phyloP scores from a whole-genome alignment of 2,113 vertebrate genomes.

The Potamarius usumacintae region DNA sequence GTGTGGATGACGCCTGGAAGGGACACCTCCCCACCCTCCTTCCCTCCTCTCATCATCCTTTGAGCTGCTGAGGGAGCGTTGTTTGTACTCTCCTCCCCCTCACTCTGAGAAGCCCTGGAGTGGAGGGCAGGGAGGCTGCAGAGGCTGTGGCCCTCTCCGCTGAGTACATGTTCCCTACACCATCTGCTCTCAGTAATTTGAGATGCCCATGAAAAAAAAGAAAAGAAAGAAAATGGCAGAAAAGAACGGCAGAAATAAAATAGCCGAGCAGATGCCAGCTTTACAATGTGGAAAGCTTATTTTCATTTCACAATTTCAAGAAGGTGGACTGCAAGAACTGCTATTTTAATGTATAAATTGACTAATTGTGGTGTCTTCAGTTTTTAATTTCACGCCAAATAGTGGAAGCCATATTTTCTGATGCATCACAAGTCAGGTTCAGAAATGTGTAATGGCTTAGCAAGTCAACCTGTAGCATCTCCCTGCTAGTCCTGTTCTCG shows the following conservation, averaged over 20 bases:
- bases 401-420: not conserved
- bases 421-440: not conserved
- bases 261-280: conserved; percentile 77
- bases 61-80: conserved; percentile 49
- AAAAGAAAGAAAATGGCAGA: conserved; percentile 53
- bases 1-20: conserved; percentile 36
- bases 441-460: not conserved
- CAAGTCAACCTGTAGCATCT: not conserved
- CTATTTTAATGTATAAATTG: conserved; percentile 3
- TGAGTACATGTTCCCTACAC: conserved; percentile 78
- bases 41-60: conserved; percentile 46
- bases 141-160: conserved; percentile 71
- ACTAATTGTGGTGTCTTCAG: not conserved
- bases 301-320: conserved; percentile 65
- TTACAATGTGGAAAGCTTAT: conserved; percentile 74
- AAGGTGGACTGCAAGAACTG: conserved; percentile 5
- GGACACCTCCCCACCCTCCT: conserved; percentile 40
- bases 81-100: conserved; percentile 48
- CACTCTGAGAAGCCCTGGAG: conserved; percentile 55
- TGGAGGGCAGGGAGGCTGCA: conserved; percentile 67
- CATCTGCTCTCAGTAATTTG: conserved; percentile 82
- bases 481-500: not conserved
- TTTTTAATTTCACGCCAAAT: not conserved
- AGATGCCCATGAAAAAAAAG: conserved; percentile 70
- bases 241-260: conserved; percentile 75